These are phyloP conservation scores for Gymnocheta viridis DNA, from an alignment of 2,888 invertebrate species.

Conservation along the genomic window DNA sequence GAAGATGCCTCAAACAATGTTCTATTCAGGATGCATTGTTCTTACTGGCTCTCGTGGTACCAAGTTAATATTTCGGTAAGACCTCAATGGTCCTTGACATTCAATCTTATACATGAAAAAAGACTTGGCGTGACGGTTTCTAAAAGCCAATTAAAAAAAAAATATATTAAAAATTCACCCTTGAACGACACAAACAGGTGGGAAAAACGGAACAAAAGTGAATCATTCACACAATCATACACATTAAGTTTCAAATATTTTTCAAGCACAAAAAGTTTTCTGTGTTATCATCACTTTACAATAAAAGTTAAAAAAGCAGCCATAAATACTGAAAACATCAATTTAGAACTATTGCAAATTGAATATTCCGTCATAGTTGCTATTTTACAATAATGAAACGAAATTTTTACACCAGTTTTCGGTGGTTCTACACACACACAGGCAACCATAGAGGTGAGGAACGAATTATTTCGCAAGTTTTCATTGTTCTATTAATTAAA, in stretches of 20 bases:
- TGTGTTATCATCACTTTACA: not conserved
- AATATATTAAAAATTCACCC: too few species aligned
- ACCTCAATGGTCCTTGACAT: too few species aligned
- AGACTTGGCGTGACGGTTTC: too few species aligned
- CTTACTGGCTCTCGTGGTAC: too few species aligned
- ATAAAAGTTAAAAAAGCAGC: not conserved
- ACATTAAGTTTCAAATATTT: not conserved
- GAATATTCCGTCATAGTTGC: not conserved
- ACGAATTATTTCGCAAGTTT: not conserved
- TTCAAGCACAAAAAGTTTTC: not conserved
- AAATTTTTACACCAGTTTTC: not conserved
- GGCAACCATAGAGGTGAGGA: not conserved
- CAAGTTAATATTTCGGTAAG: too few species aligned
- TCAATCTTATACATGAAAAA: too few species aligned
- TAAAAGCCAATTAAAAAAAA: not conserved
- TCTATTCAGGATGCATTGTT: too few species aligned
- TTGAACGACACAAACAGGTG: not conserved
- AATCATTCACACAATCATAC: not conserved
- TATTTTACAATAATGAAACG: not conserved
- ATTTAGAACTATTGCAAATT: not conserved
- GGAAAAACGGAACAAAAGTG: not conserved
- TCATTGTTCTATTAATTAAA: constrained; percentile 6
- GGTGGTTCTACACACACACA: not conserved
- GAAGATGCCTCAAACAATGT: too few species aligned
- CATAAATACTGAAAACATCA: not conserved